These are phyloP conservation scores for Diachasmimorpha longicaudata DNA, from an alignment of 1,140 invertebrate genomes.

Conservation along the genomic window DNA sequence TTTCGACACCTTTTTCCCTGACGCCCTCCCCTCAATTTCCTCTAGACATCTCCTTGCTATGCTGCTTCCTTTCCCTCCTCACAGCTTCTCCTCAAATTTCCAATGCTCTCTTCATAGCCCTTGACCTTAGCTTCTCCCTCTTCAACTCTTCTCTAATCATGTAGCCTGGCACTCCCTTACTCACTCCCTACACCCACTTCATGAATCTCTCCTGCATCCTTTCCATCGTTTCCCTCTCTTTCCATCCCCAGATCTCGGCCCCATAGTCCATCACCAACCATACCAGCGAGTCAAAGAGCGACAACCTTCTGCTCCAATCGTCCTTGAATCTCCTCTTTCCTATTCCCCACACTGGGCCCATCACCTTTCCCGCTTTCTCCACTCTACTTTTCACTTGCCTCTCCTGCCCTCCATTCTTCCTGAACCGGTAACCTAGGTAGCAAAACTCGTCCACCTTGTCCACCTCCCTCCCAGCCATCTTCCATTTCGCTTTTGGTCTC, in stretches of 20 bases:
- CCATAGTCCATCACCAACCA: constrained; percentile 13
- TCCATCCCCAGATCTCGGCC: constrained; percentile 25
- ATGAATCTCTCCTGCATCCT: constrained; percentile 13
- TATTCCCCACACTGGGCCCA: constrained; percentile 16
- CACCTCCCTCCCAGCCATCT: background rate
- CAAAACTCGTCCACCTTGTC: constrained; percentile 22
- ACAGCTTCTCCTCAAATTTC: constrained; percentile 10
- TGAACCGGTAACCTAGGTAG: constrained; percentile 13
- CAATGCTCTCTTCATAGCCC: background rate
- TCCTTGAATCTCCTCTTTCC: constrained; percentile 18
- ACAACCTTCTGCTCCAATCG: constrained; percentile 9
- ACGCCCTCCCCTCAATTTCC: too few relatives aligned
- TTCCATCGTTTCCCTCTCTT: constrained; percentile 8
- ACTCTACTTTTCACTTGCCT: constrained; percentile 13
- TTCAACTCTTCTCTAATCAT: background rate
- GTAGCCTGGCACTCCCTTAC: constrained; percentile 13
- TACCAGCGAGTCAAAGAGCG: constrained; percentile 20
- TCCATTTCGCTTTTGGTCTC: background rate
- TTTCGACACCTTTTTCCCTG: too few relatives aligned
- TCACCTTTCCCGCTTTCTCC: constrained; percentile 6
- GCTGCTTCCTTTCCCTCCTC: too few relatives aligned
- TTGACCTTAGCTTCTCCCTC: constrained; percentile 15
- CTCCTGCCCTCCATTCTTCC: background rate
- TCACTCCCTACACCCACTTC: constrained; percentile 18
- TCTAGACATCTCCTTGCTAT: too few relatives aligned